phyloP scores from a whole-genome alignment of 1,140 invertebrate genomes.

The Leptoteleia sp. region DNA sequence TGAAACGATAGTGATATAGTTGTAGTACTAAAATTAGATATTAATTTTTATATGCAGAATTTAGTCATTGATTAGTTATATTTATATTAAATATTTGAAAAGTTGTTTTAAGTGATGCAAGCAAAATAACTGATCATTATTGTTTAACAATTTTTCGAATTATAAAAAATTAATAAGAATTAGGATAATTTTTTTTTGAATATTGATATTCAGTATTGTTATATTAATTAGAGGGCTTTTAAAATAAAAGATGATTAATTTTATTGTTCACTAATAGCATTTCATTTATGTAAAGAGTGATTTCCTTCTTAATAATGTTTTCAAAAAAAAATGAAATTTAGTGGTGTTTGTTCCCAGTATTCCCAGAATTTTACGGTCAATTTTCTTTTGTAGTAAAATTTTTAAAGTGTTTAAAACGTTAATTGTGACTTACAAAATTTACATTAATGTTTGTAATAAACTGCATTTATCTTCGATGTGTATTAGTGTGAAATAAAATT shows the following conservation, averaged over 20 bases:
- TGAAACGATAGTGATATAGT: conserved; percentile 52
- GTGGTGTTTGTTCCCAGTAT: no score
- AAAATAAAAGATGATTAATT: conserved; percentile 11
- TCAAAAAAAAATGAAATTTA: no score
- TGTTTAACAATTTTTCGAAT: conserved; percentile 54
- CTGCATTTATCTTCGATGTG: conserved; percentile 1
- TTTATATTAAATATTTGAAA: conserved; percentile 44
- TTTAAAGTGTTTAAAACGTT: no score
- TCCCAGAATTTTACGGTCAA: no score
- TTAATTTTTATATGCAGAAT: conserved; percentile 10
- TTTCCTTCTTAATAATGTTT: no score
- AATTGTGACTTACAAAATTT: no score
- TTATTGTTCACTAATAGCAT: conserved; percentile 19
- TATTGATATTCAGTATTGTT: conserved; percentile 37
- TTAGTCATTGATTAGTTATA: conserved; percentile 17
- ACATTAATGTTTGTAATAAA: background rate
- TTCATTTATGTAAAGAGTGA: no score
- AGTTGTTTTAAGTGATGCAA: conserved; percentile 42
- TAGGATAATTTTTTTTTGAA: conserved; percentile 7
- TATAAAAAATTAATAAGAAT: background rate
- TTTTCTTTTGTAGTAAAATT: no score
- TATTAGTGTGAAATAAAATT: conserved; percentile 20
- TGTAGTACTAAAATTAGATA: conserved; percentile 25
- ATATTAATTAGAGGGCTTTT: conserved; percentile 9
- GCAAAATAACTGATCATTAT: conserved; percentile 3